Evolutionary conservation across 1,140 invertebrate genomes (phyloP), one percentile per base, ranked within the genome.

Genomic region (Microplitis mediator): DNA sequence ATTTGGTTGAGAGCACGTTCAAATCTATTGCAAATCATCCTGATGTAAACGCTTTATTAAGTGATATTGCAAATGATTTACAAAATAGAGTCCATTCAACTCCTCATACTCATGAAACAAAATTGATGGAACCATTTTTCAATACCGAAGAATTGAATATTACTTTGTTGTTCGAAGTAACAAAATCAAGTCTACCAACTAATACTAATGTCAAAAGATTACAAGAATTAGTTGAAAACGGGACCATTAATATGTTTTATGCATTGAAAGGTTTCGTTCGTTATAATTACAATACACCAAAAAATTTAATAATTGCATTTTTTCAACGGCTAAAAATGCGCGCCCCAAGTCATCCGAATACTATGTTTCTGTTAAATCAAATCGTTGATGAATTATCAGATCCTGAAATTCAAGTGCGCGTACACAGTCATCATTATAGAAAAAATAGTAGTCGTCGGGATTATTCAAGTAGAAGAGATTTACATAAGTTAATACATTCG

Each of bases 221-320:
- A 11, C 31, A 62, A 9, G n/a, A 52, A 4, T 50, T 76, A 39
- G 35, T 76, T 23, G 13, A 35, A 9, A 65, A 70, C 36, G 51
- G 54, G 0, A 69, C 34, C 4, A 58, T 76, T 32, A 67, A 64
- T 67, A 34, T 74, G 1, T 31, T 51, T n/a, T 76, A 74, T 23
- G 73, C 72, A 0, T n/a, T 76, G 14, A 76, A 74, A 63, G 73
- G 75, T 23, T 76, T 76, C 35, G 54, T 72, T 45, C 70, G 75
- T n/a, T 74, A 73, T 62, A 73, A 69, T 16, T 76, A 74, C 32
- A 58, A 74, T 34, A 67, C 67, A 11, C 73, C 75, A 31, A 14
- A 65, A n/a, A 62, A 72, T 9, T 56, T 76, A 35, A 50, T 54
- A 35, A 9, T 73, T 1, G 75, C 66, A 0, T 63, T 76, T 23